phyloP scores from a whole-genome alignment of 2,797 vertebrate species.

The Lepilemur ruficaudatus region DNA sequence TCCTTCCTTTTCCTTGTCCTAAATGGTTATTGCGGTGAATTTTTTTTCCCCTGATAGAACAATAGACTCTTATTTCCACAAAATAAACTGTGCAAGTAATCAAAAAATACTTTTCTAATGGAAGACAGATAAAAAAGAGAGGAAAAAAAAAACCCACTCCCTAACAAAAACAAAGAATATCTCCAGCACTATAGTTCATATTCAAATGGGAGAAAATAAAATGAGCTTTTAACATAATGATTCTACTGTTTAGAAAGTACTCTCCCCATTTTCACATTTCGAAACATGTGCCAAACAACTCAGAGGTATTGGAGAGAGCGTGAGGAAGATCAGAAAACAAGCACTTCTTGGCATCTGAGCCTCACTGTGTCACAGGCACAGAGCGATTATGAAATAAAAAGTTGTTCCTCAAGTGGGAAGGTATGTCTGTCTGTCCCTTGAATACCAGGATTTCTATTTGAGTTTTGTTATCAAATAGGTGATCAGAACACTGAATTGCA shows the following conservation, averaged over 20 bases:
- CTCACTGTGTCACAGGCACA: conserved; percentile 37
- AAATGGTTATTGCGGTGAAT: conserved; percentile 69
- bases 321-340: conserved; percentile 48
- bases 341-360: background rate
- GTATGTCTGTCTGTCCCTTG: conserved; percentile 53
- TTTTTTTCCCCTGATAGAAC: conserved; percentile 72
- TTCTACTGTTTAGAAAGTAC: conserved; percentile 55
- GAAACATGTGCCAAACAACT: conserved; percentile 47
- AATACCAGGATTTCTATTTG: background rate
- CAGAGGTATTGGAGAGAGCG: background rate
- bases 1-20: conserved; percentile 80
- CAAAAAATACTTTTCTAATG: conserved; percentile 75
- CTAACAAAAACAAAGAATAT: conserved; percentile 58
- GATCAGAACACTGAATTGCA: background rate
- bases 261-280: conserved; percentile 31
- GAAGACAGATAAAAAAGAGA: conserved; percentile 47
- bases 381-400: conserved; percentile 36
- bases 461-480: conserved; percentile 44
- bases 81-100: conserved; percentile 73
- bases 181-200: conserved; percentile 49
- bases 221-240: conserved; percentile 65
- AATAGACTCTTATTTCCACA: conserved; percentile 80
- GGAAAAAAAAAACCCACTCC: background rate
- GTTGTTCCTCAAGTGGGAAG: conserved; percentile 33
- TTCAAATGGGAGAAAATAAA: conserved; percentile 65